Conservation (phyloP, 1,140 invertebrate species). For the Pseudomyrmex dendroicus region DNA sequence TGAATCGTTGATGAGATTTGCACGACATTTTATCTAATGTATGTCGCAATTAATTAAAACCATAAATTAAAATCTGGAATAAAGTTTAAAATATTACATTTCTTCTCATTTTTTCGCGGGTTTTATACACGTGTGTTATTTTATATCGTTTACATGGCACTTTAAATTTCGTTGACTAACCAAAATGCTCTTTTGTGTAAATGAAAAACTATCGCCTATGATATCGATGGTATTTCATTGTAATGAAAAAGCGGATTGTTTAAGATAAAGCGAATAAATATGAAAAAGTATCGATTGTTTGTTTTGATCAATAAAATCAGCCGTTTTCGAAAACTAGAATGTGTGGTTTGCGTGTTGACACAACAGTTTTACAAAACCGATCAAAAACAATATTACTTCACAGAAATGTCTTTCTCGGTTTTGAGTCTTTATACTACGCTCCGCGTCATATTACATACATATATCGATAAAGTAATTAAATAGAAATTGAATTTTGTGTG, state of each 20-base stretch:
- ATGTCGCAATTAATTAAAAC: not conserved
- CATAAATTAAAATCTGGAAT: not conserved
- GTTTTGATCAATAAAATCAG: not conserved
- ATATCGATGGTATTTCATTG: not conserved
- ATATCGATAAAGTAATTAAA: slow-evolving; percentile 4
- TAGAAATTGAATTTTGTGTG: not conserved
- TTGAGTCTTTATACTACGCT: not conserved
- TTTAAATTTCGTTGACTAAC: not conserved
- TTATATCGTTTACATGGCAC: not conserved
- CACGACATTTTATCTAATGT: not conserved
- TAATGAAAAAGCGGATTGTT: not conserved
- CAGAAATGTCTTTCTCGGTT: not conserved
- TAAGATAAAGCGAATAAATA: not conserved
- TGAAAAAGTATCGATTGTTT: not conserved
- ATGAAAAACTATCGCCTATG: not conserved
- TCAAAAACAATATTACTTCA: not conserved
- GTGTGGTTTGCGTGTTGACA: not conserved
- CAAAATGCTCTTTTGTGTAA: not conserved
- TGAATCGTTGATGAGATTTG: not conserved
- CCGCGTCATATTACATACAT: not conserved
- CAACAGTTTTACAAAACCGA: slow-evolving; percentile 1
- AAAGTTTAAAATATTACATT: not conserved
- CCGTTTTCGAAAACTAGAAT: not conserved
- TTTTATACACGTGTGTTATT: not conserved
- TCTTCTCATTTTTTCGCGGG: no score